Percentiles rank a stretch among this genome's conserved stretches.
Conservation (phyloP, 2,888 invertebrate genomes). For the Cataglyphis rosenhaueri region DNA sequence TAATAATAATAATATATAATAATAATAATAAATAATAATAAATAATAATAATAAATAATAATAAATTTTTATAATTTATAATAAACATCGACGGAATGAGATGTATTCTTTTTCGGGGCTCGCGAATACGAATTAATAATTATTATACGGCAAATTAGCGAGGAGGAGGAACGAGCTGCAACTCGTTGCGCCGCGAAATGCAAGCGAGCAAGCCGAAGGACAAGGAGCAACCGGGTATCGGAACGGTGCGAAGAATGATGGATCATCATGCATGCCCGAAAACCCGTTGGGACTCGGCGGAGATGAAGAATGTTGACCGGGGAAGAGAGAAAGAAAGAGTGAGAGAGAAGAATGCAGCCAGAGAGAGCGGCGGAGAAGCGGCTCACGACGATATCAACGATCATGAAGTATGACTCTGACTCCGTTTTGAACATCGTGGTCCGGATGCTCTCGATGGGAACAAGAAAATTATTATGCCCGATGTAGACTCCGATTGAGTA, state of each 20-base stretch:
- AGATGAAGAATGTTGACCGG: constrained; percentile 77
- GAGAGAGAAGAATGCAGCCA: constrained; percentile 60
- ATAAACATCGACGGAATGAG: background rate
- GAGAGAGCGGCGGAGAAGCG: constrained; percentile 33
- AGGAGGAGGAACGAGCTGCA: constrained; percentile 26
- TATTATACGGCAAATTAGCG: constrained; percentile 4
- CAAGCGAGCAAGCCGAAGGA: constrained; percentile 66
- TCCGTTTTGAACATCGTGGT: constrained; percentile 30
- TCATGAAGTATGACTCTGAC: constrained; percentile 55
- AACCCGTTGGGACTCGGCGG: constrained; percentile 75
- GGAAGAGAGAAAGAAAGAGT: constrained; percentile 30
- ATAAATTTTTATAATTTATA: too few relatives aligned
- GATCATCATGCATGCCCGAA: constrained; percentile 78
- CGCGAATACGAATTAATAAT: constrained; percentile 21
- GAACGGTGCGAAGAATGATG: constrained; percentile 78
- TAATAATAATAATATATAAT: too few relatives aligned
- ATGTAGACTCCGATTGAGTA: constrained; percentile 24
- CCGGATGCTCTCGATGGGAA: background rate
- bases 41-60: too few relatives aligned
- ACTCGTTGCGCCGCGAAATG: constrained; percentile 60
- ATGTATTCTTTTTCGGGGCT: background rate
- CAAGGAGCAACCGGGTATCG: constrained; percentile 70
- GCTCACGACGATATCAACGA: constrained; percentile 67
- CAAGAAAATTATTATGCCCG: constrained; percentile 31
- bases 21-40: too few relatives aligned